Percentiles rank a stretch among this genome's conserved stretches.
Evolutionary conservation across 23 tunicate genomes (phyloP).

Genomic region (Halocynthia aurantium): DNA sequence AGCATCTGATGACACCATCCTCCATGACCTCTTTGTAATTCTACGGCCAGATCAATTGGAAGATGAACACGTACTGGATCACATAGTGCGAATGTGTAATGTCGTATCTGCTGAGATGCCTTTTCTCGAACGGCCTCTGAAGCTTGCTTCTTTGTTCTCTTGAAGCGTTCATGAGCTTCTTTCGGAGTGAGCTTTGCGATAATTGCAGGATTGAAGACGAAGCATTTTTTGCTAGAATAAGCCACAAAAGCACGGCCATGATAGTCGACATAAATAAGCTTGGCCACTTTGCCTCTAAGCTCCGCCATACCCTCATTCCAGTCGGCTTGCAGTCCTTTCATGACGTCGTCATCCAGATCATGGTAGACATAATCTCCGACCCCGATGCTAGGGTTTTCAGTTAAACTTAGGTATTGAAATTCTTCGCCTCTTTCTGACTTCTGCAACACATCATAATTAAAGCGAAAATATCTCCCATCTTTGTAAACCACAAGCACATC

Average conservation of each 20-base stretch:
- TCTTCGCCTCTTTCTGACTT: neutral
- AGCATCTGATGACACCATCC: constrained; percentile 32
- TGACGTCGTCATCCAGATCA: constrained; percentile 13
- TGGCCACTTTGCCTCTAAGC: constrained; percentile 14
- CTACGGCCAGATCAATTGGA: constrained; percentile 18
- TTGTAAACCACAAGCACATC: constrained; percentile 19
- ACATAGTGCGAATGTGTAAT: neutral
- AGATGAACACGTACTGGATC: constrained; percentile 22
- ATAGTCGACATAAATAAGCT: constrained; percentile 14
- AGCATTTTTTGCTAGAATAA: neutral
- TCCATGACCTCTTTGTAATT: constrained; percentile 21
- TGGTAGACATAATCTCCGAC: constrained; percentile 20
- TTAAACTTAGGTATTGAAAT: neutral
- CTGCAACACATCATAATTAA: constrained; percentile 8
- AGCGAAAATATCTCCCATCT: constrained; percentile 12
- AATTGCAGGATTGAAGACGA: constrained; percentile 15
- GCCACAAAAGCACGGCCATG: constrained; percentile 19
- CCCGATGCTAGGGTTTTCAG: constrained; percentile 9
- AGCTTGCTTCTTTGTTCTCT: neutral
- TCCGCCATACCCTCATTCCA: constrained; percentile 17
- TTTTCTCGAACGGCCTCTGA: neutral
- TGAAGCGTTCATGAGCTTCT: constrained; percentile 19
- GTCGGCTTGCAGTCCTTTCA: constrained; percentile 2
- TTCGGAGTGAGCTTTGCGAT: constrained; percentile 2
- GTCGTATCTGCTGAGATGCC: neutral